Evolutionary conservation across 1,140 invertebrate genomes (phyloP), one percentile per base, ranked within the genome.

Genomic region (Tetranychus urticae): DNA sequence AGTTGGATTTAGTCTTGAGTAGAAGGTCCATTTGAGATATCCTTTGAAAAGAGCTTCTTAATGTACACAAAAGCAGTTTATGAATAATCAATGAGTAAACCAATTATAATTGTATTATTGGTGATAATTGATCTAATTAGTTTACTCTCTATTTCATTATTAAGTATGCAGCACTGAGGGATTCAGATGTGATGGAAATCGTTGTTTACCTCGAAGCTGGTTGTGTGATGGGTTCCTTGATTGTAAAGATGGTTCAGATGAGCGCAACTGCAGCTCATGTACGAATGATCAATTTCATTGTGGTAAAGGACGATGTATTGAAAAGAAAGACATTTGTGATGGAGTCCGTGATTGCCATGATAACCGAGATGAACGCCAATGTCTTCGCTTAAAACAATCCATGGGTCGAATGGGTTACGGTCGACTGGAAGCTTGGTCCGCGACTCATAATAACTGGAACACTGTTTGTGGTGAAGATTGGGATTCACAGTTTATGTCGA

Each of bases 271-370:
- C 71, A 86, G 70, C 59, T 68, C 64, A 47, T 64, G 65, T 57
- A 60, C 62, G 12, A 37, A 58, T 10, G 56, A 63, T 48, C 64
- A 68, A 42, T 66, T 67, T 52, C 59, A 67, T 39, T 67, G 66
- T 56, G 65, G 66, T 2, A 55, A 63, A 48, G 58, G 61, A 3
- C 62, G 50, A 3, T 68, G 67, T 61, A 67, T 68, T 23, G 56
- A 62, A 10, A 64, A 65, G 48, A 56, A 55, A 10, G 50, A 90
- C 73, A 82, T 89, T 0, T 96, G 91, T 73, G 89, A 94, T 71
- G 86, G 86, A n/a, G 79, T 85, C 64, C 77, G 79, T 59, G 87
- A 92, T 69, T 92, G 88, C 70, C 72, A 77, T 3, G 89, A 91
- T 70, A 82, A 81, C 13, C 85, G 84, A 0, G 86, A 89, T 69